A percentile compares a stretch with the other conserved stretches of the same genome.
phyloP scores from a whole-genome alignment of 2,113 vertebrate genomes.

The Mus musculus region GRCm39 chr12:4086001-4086500 shows the following conservation, averaged over 20 bases:
- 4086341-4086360: neutral
- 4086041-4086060: neutral
- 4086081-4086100: neutral
- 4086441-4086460: neutral
- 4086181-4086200: neutral
- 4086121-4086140: neutral
- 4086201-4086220: neutral
- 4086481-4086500: neutral
- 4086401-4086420: slow-evolving; percentile 6
- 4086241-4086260: neutral
- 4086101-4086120: neutral
- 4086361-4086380: neutral
- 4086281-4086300: neutral
- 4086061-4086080: neutral
- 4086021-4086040: neutral
- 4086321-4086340: neutral
- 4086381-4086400: neutral
- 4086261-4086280: neutral
- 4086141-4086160: neutral
- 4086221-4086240: neutral
- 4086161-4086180: neutral
- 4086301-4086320: neutral
- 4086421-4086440: neutral
- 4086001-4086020: neutral
- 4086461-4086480: slow-evolving; percentile 29